Evolutionary conservation across 2,888 invertebrate genomes (phyloP), one percentile per base, ranked within the genome.

Genomic region (Andrena camellia): DNA sequence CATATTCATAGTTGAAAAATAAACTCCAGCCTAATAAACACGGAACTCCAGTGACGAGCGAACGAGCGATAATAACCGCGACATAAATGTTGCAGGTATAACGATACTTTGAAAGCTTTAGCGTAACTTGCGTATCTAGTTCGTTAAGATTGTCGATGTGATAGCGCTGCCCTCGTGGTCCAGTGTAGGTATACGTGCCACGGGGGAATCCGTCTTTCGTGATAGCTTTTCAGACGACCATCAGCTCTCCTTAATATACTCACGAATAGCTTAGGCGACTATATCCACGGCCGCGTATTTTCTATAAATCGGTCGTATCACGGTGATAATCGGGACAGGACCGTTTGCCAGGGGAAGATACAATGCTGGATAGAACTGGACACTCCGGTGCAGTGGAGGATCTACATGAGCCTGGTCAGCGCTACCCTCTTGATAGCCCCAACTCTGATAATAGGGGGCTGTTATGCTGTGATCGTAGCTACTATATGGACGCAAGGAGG

Each of bases 321-420:
- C 60, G 69, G 78, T 31, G 23, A 7, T 87, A 77, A 82, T 82
- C 66, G 64, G 54, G 42, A 26, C 54, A 75, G 60, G 64, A 64
- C 77, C 50, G 57, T 83, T 86, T 88, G 74, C 50, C 84, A 94
- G 94, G 91, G 90, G 57, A 94, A 88, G 92, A 95, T 96, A 0
- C 98, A 98, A 94, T 98, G 98, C 94, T 98, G 98, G 98, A 98
- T 98, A 90, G 97, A 98, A 60, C 94, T 98, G 76, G 96, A 96
- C 0, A 95, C 96, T 0, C 96, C 96, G 0, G 95, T 96, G 93
- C 95, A 97, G 72, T 98, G 98, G 98, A 97, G 97, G 94, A 95
- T 98, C 74, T 99, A 98, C 95, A 97, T 99, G 97, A 97, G 97
- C 0, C 92, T 97, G 31, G 97, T 98, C 5, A 96, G 98, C 1